Base-by-base conservation (phyloP, 2,113 vertebrate species). In the Thalassoma bifasciatum region DNA sequence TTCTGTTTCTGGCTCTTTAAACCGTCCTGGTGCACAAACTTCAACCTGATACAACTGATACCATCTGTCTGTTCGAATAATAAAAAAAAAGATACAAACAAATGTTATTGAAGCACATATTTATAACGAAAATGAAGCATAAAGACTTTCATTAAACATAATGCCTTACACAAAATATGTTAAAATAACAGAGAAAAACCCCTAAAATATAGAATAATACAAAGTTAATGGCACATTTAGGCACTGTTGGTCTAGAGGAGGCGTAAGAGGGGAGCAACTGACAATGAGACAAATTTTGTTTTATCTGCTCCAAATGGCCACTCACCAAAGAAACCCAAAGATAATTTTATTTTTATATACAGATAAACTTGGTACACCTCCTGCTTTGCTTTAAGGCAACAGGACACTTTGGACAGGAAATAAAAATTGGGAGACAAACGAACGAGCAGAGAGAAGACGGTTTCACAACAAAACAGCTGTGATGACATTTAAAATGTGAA, bases 161-260 rank as follows among this genome's bases (percentile, higher is more conserved):
- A 68, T 54, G 26, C 40, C 50, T 56, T 17, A 37, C 5, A 67
- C 23, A 56, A 16, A 34, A 58, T 34, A 47, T 10, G 66, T 1
- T 19, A 36, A 13, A 58, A 65, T 57, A 66, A 70, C 42, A 49
- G 49, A 5, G 58, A 13, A 84, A 46, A 66, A 64, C 52, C 16
- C 46, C 36, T 19, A 22, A 37, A 57, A 37, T 30, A 11, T 76
- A 56, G 22, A 10, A 36, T 14, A 36, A 57, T 1, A 62, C 3
- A 47, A 54, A 72, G 46, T 14, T 14, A 37, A 4, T 10, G 1
- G 40, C 71, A 52, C 77, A 54, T 70, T 19, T 8, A 88, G 88
- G 86, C 84, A 86, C 86, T 21, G 62, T 75, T 66, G 88, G 75
- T 85, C 73, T 37, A 10, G 49, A 73, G 54, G 50, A 54, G 6